Base-by-base conservation (phyloP, 1,140 invertebrate species). In the Drosophila sp. region DNA sequence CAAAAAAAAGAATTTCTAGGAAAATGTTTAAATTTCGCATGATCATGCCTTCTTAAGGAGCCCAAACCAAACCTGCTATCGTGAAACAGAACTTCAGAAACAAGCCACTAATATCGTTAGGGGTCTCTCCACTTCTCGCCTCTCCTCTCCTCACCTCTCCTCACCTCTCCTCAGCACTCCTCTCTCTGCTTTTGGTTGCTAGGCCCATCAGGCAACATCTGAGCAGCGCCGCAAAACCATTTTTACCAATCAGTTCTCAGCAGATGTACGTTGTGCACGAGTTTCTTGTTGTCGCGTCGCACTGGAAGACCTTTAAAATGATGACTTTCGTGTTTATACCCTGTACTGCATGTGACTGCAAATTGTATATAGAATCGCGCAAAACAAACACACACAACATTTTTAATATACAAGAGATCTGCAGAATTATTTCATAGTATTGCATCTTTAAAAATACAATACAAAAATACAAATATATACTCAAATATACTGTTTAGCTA, bases 11-110 rank as follows among this genome's bases (percentile, higher is more conserved):
- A 46, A 57, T 48, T 87, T 89, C 83, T 89, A 76, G 64, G 82
- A 86, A 86, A 78, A 76, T 64, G 67, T 78, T 87, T 76, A 78
- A 73, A 70, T 78, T 86, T 86, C 75, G 66, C 81, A 72, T 78
- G 54, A 86, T 80, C 71, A 80, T 84, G 73, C 59, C 62, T 78
- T 56, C 50, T 59, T 65, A 54, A 41, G 70, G 61, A 62, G 66
- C 46, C 48, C 57, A 56, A 70, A 62, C 25, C 36, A 72, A 71
- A 48, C 50, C 59, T 53, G 65, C 61, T 40, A 54, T 53, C 54
- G 40, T 58, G 18, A 62, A 51, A 34, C 63, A 45, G 13, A 56
- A 13, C 29, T 61, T 48, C 29, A 45, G 25, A 73, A 76, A 50
- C 51, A 46, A 73, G 45, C 38, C 59, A 69, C 61, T 62, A 75